Percentiles rank a stretch among this genome's conserved stretches.
These are phyloP conservation scores for Apis florea DNA, from an alignment of 1,140 invertebrate genomes.

Conservation along the genomic window DNA sequence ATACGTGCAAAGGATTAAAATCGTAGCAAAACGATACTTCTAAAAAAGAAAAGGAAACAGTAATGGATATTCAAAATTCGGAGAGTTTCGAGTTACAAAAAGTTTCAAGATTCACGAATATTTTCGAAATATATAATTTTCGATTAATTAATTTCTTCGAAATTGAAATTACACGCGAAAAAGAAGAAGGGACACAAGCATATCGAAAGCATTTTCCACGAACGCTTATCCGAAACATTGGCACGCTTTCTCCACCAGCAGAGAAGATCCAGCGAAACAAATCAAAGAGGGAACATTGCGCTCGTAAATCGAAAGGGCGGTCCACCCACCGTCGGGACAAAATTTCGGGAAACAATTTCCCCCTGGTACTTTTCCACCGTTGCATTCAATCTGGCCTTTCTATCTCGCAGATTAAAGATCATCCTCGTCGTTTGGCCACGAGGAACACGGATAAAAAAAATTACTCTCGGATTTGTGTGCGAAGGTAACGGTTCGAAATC, in stretches of 20 bases:
- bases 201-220: no score
- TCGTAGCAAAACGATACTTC: no score
- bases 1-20: no score
- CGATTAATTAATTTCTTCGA: no score
- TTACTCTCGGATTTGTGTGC: neutral
- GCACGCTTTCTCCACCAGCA: neutral
- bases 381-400: conserved; percentile 16
- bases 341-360: conserved; percentile 30
- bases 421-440: neutral
- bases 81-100: no score
- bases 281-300: conserved; percentile 6
- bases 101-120: no score
- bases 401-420: conserved; percentile 32
- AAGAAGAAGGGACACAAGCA: no score
- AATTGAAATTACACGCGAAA: no score
- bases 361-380: neutral
- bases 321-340: neutral
- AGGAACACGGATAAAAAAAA: conserved; percentile 15
- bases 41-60: no score
- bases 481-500: neutral
- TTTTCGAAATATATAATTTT: no score
- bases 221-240: neutral
- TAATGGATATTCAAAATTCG: no score
- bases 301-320: neutral
- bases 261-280: neutral